Base-by-base conservation (phyloP, 2,113 vertebrate species). In the Sinocyclocheilus anshuiensis region DNA sequence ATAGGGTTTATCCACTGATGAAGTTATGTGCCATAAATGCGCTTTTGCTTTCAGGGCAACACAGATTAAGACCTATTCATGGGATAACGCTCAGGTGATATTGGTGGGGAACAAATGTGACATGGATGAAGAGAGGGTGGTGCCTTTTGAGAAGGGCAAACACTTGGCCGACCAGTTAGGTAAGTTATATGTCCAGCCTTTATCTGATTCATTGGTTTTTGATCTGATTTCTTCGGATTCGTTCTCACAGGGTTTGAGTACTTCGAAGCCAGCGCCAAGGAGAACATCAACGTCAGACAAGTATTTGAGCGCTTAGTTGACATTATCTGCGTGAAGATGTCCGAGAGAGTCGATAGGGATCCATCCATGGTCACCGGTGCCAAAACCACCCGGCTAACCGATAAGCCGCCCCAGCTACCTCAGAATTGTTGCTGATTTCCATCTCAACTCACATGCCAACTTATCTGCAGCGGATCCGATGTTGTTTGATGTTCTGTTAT, bases 261-360 rank as follows among this genome's bases (percentile, higher is more conserved):
- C 90, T 99, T 96, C 24, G 98, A 99, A 94, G 96, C 97, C 9
- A 99, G 98, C 6, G 97, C 98, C 89, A 99, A 99, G 93, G 98
- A 99, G 93, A 99, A 99, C 91, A 97, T 99, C 93, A 98, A 97
- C 0, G 97, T 99, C 86, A 96, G 96, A 87, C 98, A 99, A 94
- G 97, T 98, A 80, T 99, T 99, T 6, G 98, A 99, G 90, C 95
- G 97, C 2, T 95, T 99, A 1, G 98, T 99, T 76, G 98, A 98
- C 94, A 96, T 98, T 88, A 99, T 99, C 94, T 99, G 97, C 3
- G 96, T 99, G 86, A 99, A 99, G 94, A 99, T 99, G 98, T 98
- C 97, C 0, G 97, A 99, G 92, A 97, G 96, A 0, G 94, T 97
- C 87, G 97, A 98, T 24, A 94, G 95, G 10, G 97, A 98, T 88